Base-by-base conservation (phyloP, 2,113 vertebrate species). In the Hippocampus abdominalis region DNA sequence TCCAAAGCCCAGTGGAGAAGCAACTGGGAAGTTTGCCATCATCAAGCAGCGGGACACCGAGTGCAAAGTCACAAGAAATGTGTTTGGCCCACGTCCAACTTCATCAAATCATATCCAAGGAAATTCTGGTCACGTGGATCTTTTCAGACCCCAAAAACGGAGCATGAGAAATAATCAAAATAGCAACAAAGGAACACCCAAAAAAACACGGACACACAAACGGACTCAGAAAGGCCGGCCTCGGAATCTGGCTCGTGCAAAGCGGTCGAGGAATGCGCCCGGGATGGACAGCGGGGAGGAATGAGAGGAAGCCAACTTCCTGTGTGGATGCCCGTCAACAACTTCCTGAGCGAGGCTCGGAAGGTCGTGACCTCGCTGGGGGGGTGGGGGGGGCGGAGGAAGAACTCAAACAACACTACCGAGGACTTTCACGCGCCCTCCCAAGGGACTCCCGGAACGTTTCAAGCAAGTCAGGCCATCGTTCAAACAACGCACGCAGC, bases 311-410 rank as follows among this genome's bases (percentile, higher is more conserved):
- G 32, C 36, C 36, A 3, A 63, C 61, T 63, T 63, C 61, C 36
- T 40, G 61, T 13, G 61, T n/a, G 18, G 61, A 63, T 63, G 61
- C 21, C 36, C 61, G 16, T 40, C 61, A 40, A 63, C 61, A 23
- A 63, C 61, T 63, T 63, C 61, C 36, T n/a, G 61, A 40, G 61
- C 21, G 36, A 63, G 32, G 36, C 61, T 63, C 36, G 21, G 21
- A 40, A 63, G 61, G 61, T 40, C 39, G 21, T 40, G 61, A 42
- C 36, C 61, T 23, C 20, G 20, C 20, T 3, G 10, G 29, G 60
- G 1, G 20, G 32, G 8, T 2, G 8, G 20, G 57, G 29, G 18
- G 32, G 59, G 8, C 0, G 4, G 12, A 27, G 2, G 7, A 2
- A 4, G 15, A 5, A 25, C 13, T 20, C 7, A 15, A 60, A 32